Evolutionary conservation across 2,888 invertebrate species (phyloP).

Genomic region (Biston betularia): DNA sequence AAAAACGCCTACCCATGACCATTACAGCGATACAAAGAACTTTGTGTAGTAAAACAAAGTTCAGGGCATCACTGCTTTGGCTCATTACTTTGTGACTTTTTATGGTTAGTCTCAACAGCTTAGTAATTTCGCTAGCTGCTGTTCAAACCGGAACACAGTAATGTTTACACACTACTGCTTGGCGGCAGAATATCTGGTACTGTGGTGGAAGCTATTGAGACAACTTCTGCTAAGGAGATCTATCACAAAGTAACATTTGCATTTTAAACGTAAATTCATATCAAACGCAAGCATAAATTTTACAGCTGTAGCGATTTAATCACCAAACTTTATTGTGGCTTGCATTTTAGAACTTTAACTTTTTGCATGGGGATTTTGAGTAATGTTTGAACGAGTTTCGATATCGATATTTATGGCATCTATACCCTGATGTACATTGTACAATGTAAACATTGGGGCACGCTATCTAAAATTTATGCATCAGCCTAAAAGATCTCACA

Average conservation of each 20-base stretch:
- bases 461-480: constrained; percentile 40
- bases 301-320: constrained; percentile 55
- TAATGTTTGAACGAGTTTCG: constrained; percentile 47
- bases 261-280: constrained; percentile 21
- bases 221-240: no score
- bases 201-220: no score
- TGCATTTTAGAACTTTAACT: constrained; percentile 72
- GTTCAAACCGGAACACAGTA: no score
- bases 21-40: no score
- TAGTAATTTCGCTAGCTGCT: no score
- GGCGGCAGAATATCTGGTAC: no score
- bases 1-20: no score
- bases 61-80: no score
- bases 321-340: constrained; percentile 64
- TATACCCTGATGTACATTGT: constrained; percentile 43
- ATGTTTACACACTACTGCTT: no score
- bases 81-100: no score
- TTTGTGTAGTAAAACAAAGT: no score
- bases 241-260: not conserved
- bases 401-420: constrained; percentile 52
- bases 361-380: constrained; percentile 52
- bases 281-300: constrained; percentile 45
- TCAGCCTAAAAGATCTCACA: constrained; percentile 31
- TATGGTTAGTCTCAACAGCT: no score
- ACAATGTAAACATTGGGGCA: constrained; percentile 48